phyloP scores from a whole-genome alignment of 2,888 invertebrate species.

The Dynastes maya region DNA sequence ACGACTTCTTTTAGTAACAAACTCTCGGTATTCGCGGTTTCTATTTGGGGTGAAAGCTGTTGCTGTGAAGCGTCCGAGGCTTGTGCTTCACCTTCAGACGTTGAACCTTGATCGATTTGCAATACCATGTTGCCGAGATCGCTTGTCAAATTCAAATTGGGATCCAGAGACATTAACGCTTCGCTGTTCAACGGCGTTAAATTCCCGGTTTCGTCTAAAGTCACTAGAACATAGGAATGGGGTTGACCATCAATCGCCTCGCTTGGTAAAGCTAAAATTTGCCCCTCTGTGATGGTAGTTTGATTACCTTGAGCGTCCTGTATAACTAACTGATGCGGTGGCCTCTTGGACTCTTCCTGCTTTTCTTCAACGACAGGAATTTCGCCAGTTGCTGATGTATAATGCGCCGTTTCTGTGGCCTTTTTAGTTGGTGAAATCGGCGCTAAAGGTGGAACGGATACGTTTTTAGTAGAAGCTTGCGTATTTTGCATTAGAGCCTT shows the following conservation, averaged over 20 bases:
- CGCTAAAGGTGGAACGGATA: constrained; percentile 59
- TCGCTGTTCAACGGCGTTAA: constrained; percentile 83
- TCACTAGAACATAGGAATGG: constrained; percentile 82
- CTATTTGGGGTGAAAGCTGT: constrained; percentile 28
- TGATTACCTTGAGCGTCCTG: constrained; percentile 69
- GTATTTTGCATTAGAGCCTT: constrained; percentile 27
- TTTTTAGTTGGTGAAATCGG: constrained; percentile 62
- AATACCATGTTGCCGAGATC: constrained; percentile 72
- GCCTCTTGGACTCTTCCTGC: constrained; percentile 60
- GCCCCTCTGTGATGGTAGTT: constrained; percentile 74
- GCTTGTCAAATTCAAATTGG: constrained; percentile 70
- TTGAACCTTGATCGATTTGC: constrained; percentile 71
- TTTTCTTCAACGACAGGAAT: constrained; percentile 42
- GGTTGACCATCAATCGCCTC: constrained; percentile 82
- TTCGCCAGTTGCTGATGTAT: constrained; percentile 19
- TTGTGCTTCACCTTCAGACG: constrained; percentile 31
- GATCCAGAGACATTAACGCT: constrained; percentile 75
- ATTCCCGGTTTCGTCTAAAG: constrained; percentile 81
- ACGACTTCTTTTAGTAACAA: constrained; percentile 26
- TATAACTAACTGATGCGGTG: constrained; percentile 68
- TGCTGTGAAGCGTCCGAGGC: constrained; percentile 50
- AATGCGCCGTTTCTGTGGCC: constrained; percentile 44
- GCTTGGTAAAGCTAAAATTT: constrained; percentile 82
- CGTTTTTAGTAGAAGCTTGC: constrained; percentile 3
- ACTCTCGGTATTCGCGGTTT: constrained; percentile 27